Evolutionary conservation across 2,888 invertebrate species (phyloP).

Genomic region (Adela reaumurella): DNA sequence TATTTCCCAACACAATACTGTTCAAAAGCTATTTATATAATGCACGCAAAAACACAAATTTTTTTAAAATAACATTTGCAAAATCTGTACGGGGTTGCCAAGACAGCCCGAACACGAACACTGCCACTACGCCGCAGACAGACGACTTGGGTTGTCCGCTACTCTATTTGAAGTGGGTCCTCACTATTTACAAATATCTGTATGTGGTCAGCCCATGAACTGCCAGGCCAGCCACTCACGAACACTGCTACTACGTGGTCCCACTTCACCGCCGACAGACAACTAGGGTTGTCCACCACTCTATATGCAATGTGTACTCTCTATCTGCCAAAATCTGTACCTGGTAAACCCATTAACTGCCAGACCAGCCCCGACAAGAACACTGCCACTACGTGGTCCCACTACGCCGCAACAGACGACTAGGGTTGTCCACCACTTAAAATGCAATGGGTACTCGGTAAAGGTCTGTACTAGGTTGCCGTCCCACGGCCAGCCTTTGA

Average conservation of each 20-base stretch:
- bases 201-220: conserved; percentile 97
- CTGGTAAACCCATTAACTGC: conserved; percentile 99
- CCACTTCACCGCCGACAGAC: conserved; percentile 92
- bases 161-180: conserved; percentile 75
- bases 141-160: conserved; percentile 91
- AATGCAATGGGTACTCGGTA: neutral
- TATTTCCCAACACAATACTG: no score
- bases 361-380: conserved; percentile 99
- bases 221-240: conserved; percentile 99
- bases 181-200: conserved; percentile 96
- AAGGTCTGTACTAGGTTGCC: neutral
- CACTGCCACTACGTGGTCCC: conserved; percentile 98
- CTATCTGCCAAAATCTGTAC: no score
- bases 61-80: no score
- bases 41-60: no score
- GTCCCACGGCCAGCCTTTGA: conserved; percentile 99
- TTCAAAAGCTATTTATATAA: no score
- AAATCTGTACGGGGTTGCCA: conserved; percentile 99
- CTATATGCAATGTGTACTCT: no score
- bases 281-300: conserved; percentile 92
- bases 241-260: conserved; percentile 98
- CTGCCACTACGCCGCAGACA: conserved; percentile 93
- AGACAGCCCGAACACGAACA: conserved; percentile 98
- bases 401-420: conserved; percentile 89
- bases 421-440: conserved; percentile 96